A percentile compares a stretch with the other conserved stretches of the same genome.
Evolutionary conservation across 2,888 invertebrate genomes (phyloP).

Genomic region (Amphipoea oculea): DNA sequence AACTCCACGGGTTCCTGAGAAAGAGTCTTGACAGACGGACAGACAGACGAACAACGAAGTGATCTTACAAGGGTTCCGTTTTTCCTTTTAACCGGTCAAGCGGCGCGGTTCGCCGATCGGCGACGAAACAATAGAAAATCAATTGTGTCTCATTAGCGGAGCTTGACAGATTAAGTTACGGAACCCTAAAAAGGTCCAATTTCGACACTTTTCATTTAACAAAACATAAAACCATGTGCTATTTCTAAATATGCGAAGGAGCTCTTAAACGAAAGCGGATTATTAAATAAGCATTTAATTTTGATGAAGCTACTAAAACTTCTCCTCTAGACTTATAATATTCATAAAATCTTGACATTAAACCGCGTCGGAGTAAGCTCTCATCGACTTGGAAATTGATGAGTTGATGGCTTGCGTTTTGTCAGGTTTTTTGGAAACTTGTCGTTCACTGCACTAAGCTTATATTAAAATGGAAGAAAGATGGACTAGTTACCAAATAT

Average conservation of each 20-base stretch:
- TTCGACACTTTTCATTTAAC: not conserved
- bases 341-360: conserved; percentile 22
- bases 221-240: conserved; percentile 5
- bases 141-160: too few relatives aligned
- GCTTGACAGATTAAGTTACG: too few relatives aligned
- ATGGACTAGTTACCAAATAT: conserved; percentile 10
- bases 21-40: too few relatives aligned
- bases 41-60: too few relatives aligned
- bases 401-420: not conserved
- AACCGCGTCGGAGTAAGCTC: conserved; percentile 14
- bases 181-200: not conserved
- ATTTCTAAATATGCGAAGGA: conserved; percentile 12
- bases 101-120: too few relatives aligned
- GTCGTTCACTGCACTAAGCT: not conserved
- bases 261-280: conserved; percentile 7
- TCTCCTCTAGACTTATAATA: conserved; percentile 8
- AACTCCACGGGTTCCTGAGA: too few relatives aligned
- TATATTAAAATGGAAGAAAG: not conserved
- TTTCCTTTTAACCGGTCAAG: too few relatives aligned
- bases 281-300: conserved; percentile 18
- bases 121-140: too few relatives aligned
- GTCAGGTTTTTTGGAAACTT: not conserved
- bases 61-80: too few relatives aligned
- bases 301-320: conserved; percentile 20
- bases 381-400: not conserved